Evolutionary conservation across 2,888 invertebrate genomes (phyloP), one percentile per base, ranked within the genome.

Genomic region (Brachylomia viminalis): DNA sequence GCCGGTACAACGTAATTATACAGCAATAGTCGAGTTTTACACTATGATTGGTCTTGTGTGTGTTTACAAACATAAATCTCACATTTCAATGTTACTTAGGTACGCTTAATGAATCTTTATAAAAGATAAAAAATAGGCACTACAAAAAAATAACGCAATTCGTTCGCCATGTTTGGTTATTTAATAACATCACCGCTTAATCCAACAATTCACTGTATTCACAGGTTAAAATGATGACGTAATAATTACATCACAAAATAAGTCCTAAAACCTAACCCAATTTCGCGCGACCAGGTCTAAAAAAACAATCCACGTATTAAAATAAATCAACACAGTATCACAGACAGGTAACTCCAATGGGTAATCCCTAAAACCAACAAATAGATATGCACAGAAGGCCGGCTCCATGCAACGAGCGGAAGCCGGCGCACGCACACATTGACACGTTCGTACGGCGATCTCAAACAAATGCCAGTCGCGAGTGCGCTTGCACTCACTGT

Each of bases 321-420:
- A 68, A 84, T 86, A 87, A 89, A 89, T 89, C 86, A 88, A 73
- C 52, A 73, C 65, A 69, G 82, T 87, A 89, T 85, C 85, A 71
- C 66, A 52, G 52, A 38, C 6, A 81, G 84, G 86, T 87, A 87
- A 83, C 30, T 79, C 72, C 72, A 52, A 79, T 74, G 77, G 73
- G 45, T 80, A 42, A 75, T 58, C 73, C 70, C 65, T 68, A 68
- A 70, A 65, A 69, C 59, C 71, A 52, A 10, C 7, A 15, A 4
- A 27, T 0, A 52, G 7, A 2, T 33, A 52, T 1, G 0, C 11
- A 15, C 5, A 79, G 62, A 64, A 79, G n/a, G 15, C 1, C 10
- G 5, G 2, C 11, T 62, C 4, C 8, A 54, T 10, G 27, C 4
- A 27, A 52, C 8, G 2, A 20, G 0, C 1, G 1, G 38, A 38